phyloP scores from a whole-genome alignment of 2,797 vertebrate genomes.

The Diplodus puntazzo region DNA sequence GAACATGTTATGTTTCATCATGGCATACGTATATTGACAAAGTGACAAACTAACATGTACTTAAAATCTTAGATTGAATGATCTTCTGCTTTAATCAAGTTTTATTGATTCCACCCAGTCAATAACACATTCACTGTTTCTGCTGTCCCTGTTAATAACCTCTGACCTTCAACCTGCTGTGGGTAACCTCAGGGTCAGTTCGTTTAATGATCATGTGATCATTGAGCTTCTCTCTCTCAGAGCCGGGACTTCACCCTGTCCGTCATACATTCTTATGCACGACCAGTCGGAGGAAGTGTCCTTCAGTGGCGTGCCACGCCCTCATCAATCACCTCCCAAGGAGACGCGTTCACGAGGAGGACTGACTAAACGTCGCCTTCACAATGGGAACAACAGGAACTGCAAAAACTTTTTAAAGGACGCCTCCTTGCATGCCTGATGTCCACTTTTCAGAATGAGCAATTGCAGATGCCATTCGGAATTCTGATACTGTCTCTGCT shows the following conservation, averaged over 20 bases:
- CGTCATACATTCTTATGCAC: slow-evolving; percentile 41
- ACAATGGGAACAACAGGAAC: slow-evolving; percentile 37
- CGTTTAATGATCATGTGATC: slow-evolving; percentile 24
- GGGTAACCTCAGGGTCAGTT: slow-evolving; percentile 15
- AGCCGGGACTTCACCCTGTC: neutral
- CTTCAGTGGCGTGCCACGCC: slow-evolving; percentile 47
- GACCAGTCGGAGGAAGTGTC: slow-evolving; percentile 31
- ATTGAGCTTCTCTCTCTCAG: neutral
- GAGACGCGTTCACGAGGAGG: slow-evolving; percentile 26
- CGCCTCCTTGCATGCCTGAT: slow-evolving; percentile 39
- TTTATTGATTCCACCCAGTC: slow-evolving; percentile 31
- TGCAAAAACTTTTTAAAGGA: slow-evolving; percentile 57
- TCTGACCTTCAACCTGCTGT: slow-evolving; percentile 38
- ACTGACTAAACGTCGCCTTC: slow-evolving; percentile 48
- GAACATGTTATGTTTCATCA: neutral
- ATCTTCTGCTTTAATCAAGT: slow-evolving; percentile 43
- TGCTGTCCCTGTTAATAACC: slow-evolving; percentile 28
- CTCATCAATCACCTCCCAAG: slow-evolving; percentile 70
- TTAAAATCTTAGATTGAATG: slow-evolving; percentile 25
- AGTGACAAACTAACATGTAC: slow-evolving; percentile 5
- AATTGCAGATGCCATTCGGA: slow-evolving; percentile 63
- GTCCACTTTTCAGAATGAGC: slow-evolving; percentile 59
- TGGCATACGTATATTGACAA: neutral
- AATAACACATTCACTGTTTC: slow-evolving; percentile 38
- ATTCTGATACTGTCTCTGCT: slow-evolving; percentile 61